These are phyloP conservation scores for Beroe ovata DNA, from an alignment of 37 sponge, comb jelly and placozoan genomes.

Conservation along the genomic window DNA sequence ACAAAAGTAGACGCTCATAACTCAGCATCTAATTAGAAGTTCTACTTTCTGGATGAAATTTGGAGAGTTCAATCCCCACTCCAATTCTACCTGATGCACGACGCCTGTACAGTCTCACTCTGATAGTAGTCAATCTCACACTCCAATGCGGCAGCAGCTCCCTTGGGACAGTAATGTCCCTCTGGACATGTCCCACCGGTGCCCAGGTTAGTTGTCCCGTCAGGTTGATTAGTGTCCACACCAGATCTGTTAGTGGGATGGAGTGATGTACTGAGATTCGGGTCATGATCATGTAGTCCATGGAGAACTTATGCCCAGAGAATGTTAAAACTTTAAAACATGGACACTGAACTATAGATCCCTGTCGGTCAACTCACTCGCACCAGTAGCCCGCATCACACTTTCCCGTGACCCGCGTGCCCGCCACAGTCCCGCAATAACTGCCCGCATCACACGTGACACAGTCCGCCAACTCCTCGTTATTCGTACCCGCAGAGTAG, in stretches of 20 bases:
- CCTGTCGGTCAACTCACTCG: too few relatives aligned
- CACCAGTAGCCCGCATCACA: conserved; percentile 70
- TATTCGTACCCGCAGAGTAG: background rate
- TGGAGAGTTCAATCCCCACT: too few relatives aligned
- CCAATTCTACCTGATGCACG: conserved; percentile 60
- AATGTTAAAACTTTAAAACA: too few relatives aligned
- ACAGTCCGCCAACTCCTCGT: conserved; percentile 22
- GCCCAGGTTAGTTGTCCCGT: conserved; percentile 36
- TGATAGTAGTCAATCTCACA: conserved; percentile 51
- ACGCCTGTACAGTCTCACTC: background rate
- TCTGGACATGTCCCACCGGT: conserved; percentile 59
- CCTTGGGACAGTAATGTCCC: conserved; percentile 71
- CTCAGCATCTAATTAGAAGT: too few relatives aligned
- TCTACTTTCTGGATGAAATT: background rate
- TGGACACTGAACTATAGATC: too few relatives aligned
- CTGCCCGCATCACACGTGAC: conserved; percentile 61
- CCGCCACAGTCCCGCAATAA: conserved; percentile 19
- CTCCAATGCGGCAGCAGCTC: conserved; percentile 30
- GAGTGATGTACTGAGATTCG: too few relatives aligned
- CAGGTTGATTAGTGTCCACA: conserved; percentile 29
- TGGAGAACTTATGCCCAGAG: too few relatives aligned
- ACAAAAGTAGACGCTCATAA: too few relatives aligned
- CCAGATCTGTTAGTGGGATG: background rate
- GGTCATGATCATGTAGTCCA: too few relatives aligned
- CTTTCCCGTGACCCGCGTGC: conserved; percentile 45